These are phyloP conservation scores for Linepithema humile DNA, from an alignment of 1,140 invertebrate species.

Conservation along the genomic window DNA sequence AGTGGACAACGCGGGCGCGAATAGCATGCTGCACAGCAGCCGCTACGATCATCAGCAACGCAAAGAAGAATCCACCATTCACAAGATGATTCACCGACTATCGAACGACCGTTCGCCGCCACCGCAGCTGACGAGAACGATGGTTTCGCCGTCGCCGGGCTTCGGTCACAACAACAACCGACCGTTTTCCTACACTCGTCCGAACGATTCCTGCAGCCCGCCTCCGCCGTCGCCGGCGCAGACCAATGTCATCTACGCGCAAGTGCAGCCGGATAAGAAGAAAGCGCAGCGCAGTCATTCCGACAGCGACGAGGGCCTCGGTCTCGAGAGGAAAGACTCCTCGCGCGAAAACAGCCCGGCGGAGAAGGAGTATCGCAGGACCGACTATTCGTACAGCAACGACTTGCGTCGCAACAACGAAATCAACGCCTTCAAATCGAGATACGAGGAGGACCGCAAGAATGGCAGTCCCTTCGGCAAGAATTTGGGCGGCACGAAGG, in stretches of 20 bases:
- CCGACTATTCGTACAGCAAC: conserved; percentile 77
- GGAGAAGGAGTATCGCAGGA: conserved; percentile 79
- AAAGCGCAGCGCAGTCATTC: conserved; percentile 85
- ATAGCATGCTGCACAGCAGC: conserved; percentile 80
- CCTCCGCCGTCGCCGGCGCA: conserved; percentile 65
- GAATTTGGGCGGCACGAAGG: conserved; percentile 65
- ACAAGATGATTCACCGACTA: conserved; percentile 82
- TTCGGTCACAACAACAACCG: conserved; percentile 89
- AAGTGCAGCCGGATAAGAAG: conserved; percentile 88
- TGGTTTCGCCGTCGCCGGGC: conserved; percentile 86
- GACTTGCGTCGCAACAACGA: conserved; percentile 79
- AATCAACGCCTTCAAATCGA: conserved; percentile 78
- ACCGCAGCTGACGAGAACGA: conserved; percentile 85
- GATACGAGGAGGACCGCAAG: conserved; percentile 74
- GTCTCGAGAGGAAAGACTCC: conserved; percentile 86
- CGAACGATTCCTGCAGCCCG: conserved; percentile 80
- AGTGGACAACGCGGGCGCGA: conserved; percentile 73
- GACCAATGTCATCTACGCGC: conserved; percentile 88
- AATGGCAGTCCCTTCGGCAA: conserved; percentile 65
- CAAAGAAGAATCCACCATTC: conserved; percentile 78
- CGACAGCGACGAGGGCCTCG: conserved; percentile 91
- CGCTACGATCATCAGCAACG: conserved; percentile 76
- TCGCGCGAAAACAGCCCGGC: conserved; percentile 82
- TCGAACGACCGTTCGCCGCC: conserved; percentile 85
- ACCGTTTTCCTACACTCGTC: conserved; percentile 90